Evolutionary conservation across 2,797 vertebrate species (phyloP), one percentile per base, ranked within the genome.

Genomic region (Momotus momota): DNA sequence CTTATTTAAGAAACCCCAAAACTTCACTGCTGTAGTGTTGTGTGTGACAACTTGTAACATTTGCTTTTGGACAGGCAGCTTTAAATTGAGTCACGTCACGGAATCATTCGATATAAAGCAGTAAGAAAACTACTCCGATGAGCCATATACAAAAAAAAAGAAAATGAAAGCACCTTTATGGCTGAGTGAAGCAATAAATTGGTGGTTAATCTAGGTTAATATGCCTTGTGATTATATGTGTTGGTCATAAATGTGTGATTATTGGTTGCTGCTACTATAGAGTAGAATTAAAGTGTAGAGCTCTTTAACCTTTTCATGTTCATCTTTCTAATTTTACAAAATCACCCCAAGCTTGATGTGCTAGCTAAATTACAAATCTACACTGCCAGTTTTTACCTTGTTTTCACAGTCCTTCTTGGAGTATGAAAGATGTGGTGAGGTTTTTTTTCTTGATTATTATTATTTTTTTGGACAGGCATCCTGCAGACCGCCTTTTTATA

Each of bases 341-440:
- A 78, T 16, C 41, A 12, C 41, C 15, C 41, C 41, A 73, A 22
- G 27, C 9, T 8, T 27, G 25, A 35, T 0, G 0, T n/a, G 14
- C 78, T 81, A 60, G 64, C 15, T 60, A 25, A 73, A 14, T 55
- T 77, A 35, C n/a, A 55, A 11, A 62, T n/a, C 11, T 45, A 6
- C 73, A 13, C 33, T 77, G 46, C 45, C 27, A 9, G 18, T 43
- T 81, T n/a, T 41, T 82, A 18, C 3, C 0, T 33, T 4, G 3
- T 79, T 91, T 86, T 89, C 45, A 22, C 22, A 26, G 12, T 62
- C 23, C 4, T 35, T 62, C 40, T 61, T 57, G 66, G 22, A 9
- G 16, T 29, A 43, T 12, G 61, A 29, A 51, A 73, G 27, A 41
- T 35, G 4, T 2, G 2, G 27, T 71, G 20, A 12, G 35, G 35